Base-by-base conservation (phyloP, 2,888 invertebrate species). In the Saturnia pavonia region DNA sequence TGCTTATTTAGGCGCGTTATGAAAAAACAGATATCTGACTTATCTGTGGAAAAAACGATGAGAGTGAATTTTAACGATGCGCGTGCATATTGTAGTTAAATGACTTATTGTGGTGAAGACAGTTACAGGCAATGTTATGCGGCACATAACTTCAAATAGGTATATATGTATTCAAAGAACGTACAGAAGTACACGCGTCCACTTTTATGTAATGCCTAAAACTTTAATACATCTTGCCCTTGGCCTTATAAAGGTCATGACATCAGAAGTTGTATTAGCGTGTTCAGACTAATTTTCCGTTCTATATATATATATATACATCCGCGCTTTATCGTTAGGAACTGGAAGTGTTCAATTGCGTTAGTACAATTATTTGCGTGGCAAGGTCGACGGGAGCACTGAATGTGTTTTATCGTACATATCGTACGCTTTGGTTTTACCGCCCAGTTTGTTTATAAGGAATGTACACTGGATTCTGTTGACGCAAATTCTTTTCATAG, bases 271-370 rank as follows among this genome's bases (percentile, higher is more conserved):
- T 43, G 66, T 65, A 69, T 71, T 60, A 45, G 54, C 69, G 69
- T 70, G 63, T 68, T 72, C 70, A 34, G 57, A 65, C 68, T 70
- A 70, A 70, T 65, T 65, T 69, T 65, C 70, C 57, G 69, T 65
- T 67, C 40, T 65, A 7, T 65, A 65, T 40, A 65, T 40, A 65
- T 16, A 22, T 42, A 63, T 60, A 51, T 43, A 57, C 69, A 67
- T 71, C 67, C 42, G 19, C 69, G 22, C 22, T 66, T 73, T 14
- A 27, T 25, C 57, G 57, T 12, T 60, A 60, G 57, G 57, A 54
- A 54, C 54, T 76, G 78, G 78, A 80, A 74, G 78, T 78, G 75
- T 74, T 73, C 77, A 78, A 78, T 78, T 80, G 78, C 70, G 71
- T 73, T 70, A 69, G 72, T 73, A 70, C 75, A 78, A 76, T 77